Percentiles rank a stretch among this genome's conserved stretches.
These are phyloP conservation scores for Eidolon dupreanum DNA, from an alignment of 2,797 vertebrate species.

Conservation along the genomic window DNA sequence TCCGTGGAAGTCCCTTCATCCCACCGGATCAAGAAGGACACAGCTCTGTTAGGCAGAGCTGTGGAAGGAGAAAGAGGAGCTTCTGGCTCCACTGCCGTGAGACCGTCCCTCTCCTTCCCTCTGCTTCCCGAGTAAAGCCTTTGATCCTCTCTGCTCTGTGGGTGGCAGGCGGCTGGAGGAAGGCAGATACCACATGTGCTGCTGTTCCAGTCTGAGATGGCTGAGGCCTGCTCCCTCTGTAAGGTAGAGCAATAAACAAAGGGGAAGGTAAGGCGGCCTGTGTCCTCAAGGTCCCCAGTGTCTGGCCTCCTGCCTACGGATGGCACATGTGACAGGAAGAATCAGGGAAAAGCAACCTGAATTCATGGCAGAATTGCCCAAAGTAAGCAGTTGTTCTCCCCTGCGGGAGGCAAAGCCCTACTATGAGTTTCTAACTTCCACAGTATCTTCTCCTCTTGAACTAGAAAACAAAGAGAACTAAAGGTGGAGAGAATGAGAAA, in stretches of 20 bases:
- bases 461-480: neutral
- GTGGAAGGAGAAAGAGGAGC: neutral
- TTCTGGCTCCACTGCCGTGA: neutral
- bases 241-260: constrained; percentile 9
- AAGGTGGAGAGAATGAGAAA: neutral
- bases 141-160: constrained; percentile 40
- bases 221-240: neutral
- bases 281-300: neutral
- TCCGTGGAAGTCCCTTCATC: neutral
- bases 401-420: neutral
- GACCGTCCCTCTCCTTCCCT: neutral
- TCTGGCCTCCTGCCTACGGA: neutral
- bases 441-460: neutral
- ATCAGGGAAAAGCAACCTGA: neutral
- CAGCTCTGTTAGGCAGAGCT: neutral
- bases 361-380: neutral
- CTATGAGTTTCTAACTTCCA: neutral
- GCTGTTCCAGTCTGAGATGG: neutral
- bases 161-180: neutral
- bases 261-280: neutral
- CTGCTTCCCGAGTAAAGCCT: neutral
- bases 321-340: neutral
- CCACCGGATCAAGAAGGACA: neutral
- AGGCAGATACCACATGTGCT: neutral
- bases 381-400: neutral